Evolutionary conservation across 2,888 invertebrate species (phyloP).

Genomic region (Alviniconcha strummeri): DNA sequence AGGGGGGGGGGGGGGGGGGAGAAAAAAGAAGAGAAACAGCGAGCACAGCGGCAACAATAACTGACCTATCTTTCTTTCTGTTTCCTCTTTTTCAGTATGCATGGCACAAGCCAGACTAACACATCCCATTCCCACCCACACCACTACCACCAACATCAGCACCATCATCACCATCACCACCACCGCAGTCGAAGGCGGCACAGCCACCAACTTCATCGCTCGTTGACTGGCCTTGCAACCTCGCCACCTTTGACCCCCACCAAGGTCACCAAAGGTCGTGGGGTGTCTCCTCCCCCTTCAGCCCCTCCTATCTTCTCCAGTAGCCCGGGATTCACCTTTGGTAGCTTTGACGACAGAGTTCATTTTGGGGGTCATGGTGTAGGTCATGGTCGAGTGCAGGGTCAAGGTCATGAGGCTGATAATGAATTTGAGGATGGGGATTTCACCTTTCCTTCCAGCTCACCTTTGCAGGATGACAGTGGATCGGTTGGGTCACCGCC

Average conservation of each 20-base stretch:
- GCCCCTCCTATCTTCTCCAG: slow-evolving; percentile 45
- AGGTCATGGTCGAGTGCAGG: slow-evolving; percentile 13
- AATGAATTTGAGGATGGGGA: slow-evolving; percentile 1
- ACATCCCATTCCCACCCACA: slow-evolving; percentile 7
- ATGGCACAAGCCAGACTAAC: slow-evolving; percentile 3
- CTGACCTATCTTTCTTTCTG: background rate
- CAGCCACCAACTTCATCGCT: slow-evolving; percentile 35
- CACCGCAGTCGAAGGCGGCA: slow-evolving; percentile 31
- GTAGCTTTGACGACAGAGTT: slow-evolving; percentile 45
- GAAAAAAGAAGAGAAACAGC: too few relatives aligned
- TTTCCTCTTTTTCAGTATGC: slow-evolving; percentile 22
- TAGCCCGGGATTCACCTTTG: slow-evolving; percentile 45
- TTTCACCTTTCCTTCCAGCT: slow-evolving; percentile 66
- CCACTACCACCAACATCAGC: slow-evolving; percentile 33
- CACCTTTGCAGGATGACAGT: slow-evolving; percentile 68
- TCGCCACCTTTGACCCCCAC: slow-evolving; percentile 37
- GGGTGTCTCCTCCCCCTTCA: slow-evolving; percentile 46
- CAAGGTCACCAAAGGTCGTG: slow-evolving; percentile 21
- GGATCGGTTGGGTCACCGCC: slow-evolving; percentile 76
- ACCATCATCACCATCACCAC: slow-evolving; percentile 43
- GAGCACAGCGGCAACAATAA: background rate
- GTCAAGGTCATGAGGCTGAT: slow-evolving; percentile 6
- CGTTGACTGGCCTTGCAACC: slow-evolving; percentile 35
- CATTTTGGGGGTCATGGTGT: background rate
- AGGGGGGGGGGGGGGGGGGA: too few relatives aligned